These are phyloP conservation scores for Gymnosoma rotundatum DNA, from an alignment of 2,888 invertebrate species.

Conservation along the genomic window DNA sequence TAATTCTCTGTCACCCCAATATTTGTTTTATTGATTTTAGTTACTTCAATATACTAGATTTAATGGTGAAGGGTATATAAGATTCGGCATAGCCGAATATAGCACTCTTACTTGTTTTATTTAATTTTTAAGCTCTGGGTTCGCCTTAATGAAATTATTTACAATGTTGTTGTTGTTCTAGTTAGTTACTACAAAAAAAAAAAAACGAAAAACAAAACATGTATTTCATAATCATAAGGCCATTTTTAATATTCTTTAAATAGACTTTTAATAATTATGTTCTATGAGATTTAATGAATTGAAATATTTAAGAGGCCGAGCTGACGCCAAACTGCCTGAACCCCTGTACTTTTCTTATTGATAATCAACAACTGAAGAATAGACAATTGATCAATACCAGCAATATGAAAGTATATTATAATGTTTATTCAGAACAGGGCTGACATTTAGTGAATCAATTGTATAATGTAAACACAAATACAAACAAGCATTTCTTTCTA, in stretches of 20 bases:
- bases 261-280: constrained; percentile 35
- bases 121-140: too few relatives aligned
- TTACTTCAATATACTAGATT: too few relatives aligned
- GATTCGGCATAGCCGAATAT: too few relatives aligned
- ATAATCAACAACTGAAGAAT: constrained; percentile 26
- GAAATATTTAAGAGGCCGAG: constrained; percentile 17
- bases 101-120: too few relatives aligned
- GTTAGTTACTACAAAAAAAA: background rate
- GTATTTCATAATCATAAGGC: constrained; percentile 31
- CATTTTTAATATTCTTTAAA: background rate
- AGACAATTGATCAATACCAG: constrained; percentile 46
- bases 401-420: background rate
- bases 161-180: background rate
- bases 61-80: too few relatives aligned
- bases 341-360: constrained; percentile 13
- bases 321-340: constrained; percentile 38
- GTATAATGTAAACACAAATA: constrained; percentile 7
- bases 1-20: too few relatives aligned
- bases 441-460: constrained; percentile 22
- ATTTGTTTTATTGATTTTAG: too few relatives aligned
- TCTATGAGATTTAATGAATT: constrained; percentile 41
- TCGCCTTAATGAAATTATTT: background rate
- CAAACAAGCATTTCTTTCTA: background rate
- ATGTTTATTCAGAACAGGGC: constrained; percentile 44
- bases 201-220: background rate